Evolutionary conservation across 2,888 invertebrate species (phyloP), one percentile per base, ranked within the genome.

Genomic region (Troides helena): DNA sequence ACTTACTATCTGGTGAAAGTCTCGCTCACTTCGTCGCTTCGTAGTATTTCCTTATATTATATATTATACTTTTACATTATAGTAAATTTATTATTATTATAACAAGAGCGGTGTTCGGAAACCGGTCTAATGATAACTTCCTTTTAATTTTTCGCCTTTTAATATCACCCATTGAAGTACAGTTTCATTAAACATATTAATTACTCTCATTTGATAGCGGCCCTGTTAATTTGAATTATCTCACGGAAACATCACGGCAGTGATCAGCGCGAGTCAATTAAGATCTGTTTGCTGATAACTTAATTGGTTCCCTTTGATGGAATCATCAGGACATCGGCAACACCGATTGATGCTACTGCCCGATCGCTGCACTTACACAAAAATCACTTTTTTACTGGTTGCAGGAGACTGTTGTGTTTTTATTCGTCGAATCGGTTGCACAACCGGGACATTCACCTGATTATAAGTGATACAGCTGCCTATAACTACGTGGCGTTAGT

Each of bases 301-400:
- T 71, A 72, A 73, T 73, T 62, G 66, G 60, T 67, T 69, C 63
- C 65, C 69, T 71, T 71, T 71, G 72, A 70, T 67, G 61, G 63
- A 69, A 69, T 71, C 67, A 71, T 70, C 71, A 57, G 62, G 23
- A n/a, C 53, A 58, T 65, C 1, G 65, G 65, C 65, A 57, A 1
- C 62, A 30, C 60, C 64, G 46, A 61, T 65, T 69, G 43, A 69
- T 69, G 56, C 7, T 23, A 36, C 60, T 65, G 21, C 30, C 62
- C 58, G 46, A 2, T 3, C 12, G 4, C 14, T 4, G 46, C 46
- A 46, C 12, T 46, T 46, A 14, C 4, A 4, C 14, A 46, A 46
- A 12, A 12, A 4, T 4, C 12, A 46, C 14, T 17, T 14, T 46
- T 46, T 30, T 30, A 30, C 30, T 30, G 30, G 4, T 4, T 30